Evolutionary conservation across 2,797 vertebrate species (phyloP), one percentile per base, ranked within the genome.

Genomic region (Clarias pachynema): DNA sequence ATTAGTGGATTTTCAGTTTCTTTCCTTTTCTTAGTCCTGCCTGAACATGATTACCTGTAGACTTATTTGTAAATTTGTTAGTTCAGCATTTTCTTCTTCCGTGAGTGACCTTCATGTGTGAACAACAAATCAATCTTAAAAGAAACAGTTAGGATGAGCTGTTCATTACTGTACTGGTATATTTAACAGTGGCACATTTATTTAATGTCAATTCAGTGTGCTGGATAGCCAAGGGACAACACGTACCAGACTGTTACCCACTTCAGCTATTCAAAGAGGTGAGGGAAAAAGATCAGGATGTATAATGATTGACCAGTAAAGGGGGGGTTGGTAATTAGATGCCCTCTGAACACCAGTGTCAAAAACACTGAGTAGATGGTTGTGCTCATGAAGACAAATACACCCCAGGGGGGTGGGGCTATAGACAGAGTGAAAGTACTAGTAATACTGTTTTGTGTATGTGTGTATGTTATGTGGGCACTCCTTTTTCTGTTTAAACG

Each of bases 221-320:
- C 75, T 79, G 34, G 34, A 83, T 72, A 82, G 78, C 44, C 69
- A 65, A 70, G 7, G 57, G 59, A 65, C 81, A 78, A 84, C 82
- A 66, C 49, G 74, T 77, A 83, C 69, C 73, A 74, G 65, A 56
- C 49, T 73, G 10, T 78, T 84, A 84, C 79, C 62, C 79, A 18
- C 24, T 24, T 57, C 59, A 62, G 80, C 82, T n/a, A 83, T 78
- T 62, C 84, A 87, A 89, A 84, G 79, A 79, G 79, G 79, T 15
- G 62, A 70, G 56, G 62, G 40, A 66, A 89, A 78, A 89, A 85
- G 72, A 77, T 87, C 80, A 86, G 70, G 83, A 81, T 83, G 66
- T 84, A 29, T 82, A 86, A 85, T 85, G 83, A 89, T 59, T 90
- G 81, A 88, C 83, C 74, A 80, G 78, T 84, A 72, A 79, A 72